These are phyloP conservation scores for Ranitomeya variabilis DNA, from an alignment of 2,113 vertebrate genomes.

Conservation along the genomic window DNA sequence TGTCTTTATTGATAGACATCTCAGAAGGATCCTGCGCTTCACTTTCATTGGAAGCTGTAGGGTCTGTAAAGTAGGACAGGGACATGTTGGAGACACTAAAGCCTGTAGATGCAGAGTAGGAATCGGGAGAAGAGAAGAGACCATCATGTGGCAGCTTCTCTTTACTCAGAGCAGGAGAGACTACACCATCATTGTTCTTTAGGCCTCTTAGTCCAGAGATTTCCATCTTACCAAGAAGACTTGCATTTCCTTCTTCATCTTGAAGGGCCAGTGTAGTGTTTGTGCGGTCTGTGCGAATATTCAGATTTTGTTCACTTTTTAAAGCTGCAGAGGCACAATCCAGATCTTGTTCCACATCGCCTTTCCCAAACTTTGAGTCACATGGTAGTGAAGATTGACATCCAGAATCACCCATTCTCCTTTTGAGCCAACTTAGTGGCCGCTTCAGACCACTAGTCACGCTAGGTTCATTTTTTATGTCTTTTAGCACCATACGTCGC, in stretches of 20 bases:
- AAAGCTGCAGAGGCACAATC: background rate
- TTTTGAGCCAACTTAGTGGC: background rate
- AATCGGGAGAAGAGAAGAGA: background rate
- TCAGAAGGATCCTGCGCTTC: background rate
- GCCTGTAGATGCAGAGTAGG: background rate
- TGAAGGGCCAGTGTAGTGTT: background rate
- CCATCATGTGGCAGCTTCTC: background rate
- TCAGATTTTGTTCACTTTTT: background rate
- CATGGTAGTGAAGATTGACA: no score
- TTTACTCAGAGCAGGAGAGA: background rate
- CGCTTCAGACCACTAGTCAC: background rate
- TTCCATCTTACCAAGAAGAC: background rate
- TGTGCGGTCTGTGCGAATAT: background rate
- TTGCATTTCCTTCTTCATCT: background rate
- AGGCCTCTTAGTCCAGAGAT: background rate
- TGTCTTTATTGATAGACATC: background rate
- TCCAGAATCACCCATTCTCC: background rate
- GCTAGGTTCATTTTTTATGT: background rate
- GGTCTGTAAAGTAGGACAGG: constrained; percentile 5
- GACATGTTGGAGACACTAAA: background rate
- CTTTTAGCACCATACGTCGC: constrained; percentile 13
- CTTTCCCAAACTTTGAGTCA: background rate
- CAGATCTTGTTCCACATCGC: background rate
- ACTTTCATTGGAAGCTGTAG: background rate
- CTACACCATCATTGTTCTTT: background rate